These are phyloP conservation scores for Buteo buteo DNA, from an alignment of 2,113 vertebrate species.

Conservation along the genomic window DNA sequence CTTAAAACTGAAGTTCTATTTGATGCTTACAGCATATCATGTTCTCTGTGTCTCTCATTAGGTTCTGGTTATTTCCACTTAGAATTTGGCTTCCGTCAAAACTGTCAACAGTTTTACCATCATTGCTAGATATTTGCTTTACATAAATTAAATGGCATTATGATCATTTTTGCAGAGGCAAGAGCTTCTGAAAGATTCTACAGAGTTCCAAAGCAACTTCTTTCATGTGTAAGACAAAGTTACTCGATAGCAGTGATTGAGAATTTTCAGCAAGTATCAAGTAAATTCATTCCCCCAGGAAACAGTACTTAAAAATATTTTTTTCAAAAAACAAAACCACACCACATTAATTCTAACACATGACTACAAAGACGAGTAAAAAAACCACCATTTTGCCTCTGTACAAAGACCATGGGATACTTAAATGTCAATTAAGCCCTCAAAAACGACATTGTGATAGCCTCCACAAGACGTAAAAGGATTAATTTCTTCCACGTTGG, in stretches of 20 bases:
- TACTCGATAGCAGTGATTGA: background rate
- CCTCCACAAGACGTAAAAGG: background rate
- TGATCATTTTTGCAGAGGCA: background rate
- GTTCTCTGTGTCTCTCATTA: background rate
- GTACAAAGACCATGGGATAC: background rate
- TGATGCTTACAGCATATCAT: background rate
- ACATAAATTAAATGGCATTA: background rate
- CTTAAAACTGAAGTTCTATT: background rate
- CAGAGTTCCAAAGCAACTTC: background rate
- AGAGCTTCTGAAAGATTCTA: background rate
- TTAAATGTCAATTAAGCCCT: background rate
- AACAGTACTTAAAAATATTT: background rate
- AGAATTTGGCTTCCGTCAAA: background rate
- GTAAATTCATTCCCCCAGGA: background rate
- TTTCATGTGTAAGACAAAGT: background rate
- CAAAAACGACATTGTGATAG: background rate
- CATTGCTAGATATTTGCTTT: background rate
- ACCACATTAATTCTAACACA: background rate
- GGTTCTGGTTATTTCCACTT: background rate
- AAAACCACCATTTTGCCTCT: background rate
- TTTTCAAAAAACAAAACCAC: background rate
- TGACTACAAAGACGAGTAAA: background rate
- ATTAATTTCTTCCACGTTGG: background rate
- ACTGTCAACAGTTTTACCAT: background rate
- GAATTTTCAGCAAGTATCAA: background rate